Evolutionary conservation across 2,888 invertebrate genomes (phyloP).

Genomic region (Mystacides longicornis): DNA sequence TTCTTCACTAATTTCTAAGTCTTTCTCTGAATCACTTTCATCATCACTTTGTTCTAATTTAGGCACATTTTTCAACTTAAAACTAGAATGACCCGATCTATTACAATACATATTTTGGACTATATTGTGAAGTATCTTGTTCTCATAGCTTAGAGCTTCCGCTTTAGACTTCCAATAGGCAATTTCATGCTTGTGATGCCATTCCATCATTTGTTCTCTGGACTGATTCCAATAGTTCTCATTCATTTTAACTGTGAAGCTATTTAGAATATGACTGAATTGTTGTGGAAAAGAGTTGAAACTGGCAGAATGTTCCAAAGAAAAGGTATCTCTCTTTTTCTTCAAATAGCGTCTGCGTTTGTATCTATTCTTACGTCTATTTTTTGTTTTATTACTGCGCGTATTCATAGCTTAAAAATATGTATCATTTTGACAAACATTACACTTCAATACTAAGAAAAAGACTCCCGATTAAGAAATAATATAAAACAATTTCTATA

Average conservation of each 20-base stretch:
- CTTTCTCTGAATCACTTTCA: slow-evolving; percentile 27
- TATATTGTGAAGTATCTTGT: slow-evolving; percentile 46
- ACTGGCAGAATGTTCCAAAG: neutral
- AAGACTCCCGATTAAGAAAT: no score
- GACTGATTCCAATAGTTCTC: slow-evolving; percentile 16
- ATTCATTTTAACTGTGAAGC: slow-evolving; percentile 7
- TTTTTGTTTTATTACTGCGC: neutral
- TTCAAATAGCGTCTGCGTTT: neutral
- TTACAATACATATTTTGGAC: slow-evolving; percentile 32
- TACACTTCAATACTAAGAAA: no score
- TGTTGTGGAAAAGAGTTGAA: neutral
- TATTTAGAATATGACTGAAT: neutral
- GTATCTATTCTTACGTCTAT: neutral
- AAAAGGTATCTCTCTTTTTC: neutral
- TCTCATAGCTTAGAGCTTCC: slow-evolving; percentile 50
- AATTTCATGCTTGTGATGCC: slow-evolving; percentile 50
- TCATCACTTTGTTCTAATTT: slow-evolving; percentile 22
- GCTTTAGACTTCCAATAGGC: slow-evolving; percentile 57
- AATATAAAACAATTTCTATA: no score
- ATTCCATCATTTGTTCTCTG: slow-evolving; percentile 23
- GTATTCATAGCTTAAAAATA: no score
- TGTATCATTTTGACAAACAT: no score
- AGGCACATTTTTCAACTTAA: slow-evolving; percentile 20
- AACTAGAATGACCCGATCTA: slow-evolving; percentile 4
- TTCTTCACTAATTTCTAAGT: slow-evolving; percentile 48